Base-by-base conservation (phyloP, 2,888 invertebrate genomes). In the Seira ritae region DNA sequence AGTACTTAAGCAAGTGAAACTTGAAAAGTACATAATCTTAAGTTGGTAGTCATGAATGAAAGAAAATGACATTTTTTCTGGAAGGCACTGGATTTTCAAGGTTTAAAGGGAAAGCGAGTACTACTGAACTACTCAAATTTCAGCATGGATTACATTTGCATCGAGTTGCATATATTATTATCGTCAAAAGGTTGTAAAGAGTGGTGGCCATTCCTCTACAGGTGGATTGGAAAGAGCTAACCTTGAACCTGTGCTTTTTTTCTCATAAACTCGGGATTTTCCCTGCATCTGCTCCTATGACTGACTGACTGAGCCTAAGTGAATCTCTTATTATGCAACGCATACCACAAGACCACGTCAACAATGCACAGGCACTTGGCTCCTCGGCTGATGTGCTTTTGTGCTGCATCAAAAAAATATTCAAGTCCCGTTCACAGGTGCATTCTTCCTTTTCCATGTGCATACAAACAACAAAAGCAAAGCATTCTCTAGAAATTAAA, bases 81-180 rank as follows among this genome's bases (percentile, higher is more conserved):
- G 17, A 55, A 55, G 55, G 6, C 31, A 31, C 37, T 22, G 55
- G 37, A 74, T 46, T 55, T 75, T 75, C 75, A 75, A 75, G 75
- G 75, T 55, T 75, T 75, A 31, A 50, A 75, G 75, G 19, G 75
- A 75, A 75, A 75, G 75, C 24, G 67, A 23, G 55, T 55, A 55
- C 2, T 55, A 55, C 17, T 55, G 31, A 31, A 31, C n/a, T n/a
- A n/a, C n/a, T 42, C 42, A 42, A 12, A 70, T 22, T 22, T 22
- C 23, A 22, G 23, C 15, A 67, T 2, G 17, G 1, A 22, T 67
- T 23, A 15, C 24, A 68, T 8, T 31, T 31, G 2, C 31, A 8
- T 31, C 2, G 31, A 31, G 31, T 31, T 31, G 31, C 31, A 31
- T 31, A 31, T 8, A 2, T 31, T 4, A 2, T 31, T 31, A 31